Conservation (phyloP, 2,113 vertebrate species). For the human region GRCh38 chr12:59673001-59673500, state of each 20-base stretch:
- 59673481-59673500: neutral
- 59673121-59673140: neutral
- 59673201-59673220: neutral
- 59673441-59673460: neutral
- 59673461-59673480: neutral
- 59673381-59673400: neutral
- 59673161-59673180: neutral
- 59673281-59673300: neutral
- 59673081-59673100: neutral
- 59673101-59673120: slow-evolving; percentile 25
- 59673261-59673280: neutral
- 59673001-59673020: neutral
- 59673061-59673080: neutral
- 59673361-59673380: neutral
- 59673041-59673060: neutral
- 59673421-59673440: neutral
- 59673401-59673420: neutral
- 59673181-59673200: neutral
- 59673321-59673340: slow-evolving; percentile 16
- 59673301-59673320: neutral
- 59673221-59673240: slow-evolving; percentile 17
- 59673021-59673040: neutral
- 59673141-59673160: neutral
- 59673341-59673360: neutral
- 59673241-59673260: neutral